Evolutionary conservation across 2,113 vertebrate species (phyloP).

Genomic region (Nesogale talazaci): DNA sequence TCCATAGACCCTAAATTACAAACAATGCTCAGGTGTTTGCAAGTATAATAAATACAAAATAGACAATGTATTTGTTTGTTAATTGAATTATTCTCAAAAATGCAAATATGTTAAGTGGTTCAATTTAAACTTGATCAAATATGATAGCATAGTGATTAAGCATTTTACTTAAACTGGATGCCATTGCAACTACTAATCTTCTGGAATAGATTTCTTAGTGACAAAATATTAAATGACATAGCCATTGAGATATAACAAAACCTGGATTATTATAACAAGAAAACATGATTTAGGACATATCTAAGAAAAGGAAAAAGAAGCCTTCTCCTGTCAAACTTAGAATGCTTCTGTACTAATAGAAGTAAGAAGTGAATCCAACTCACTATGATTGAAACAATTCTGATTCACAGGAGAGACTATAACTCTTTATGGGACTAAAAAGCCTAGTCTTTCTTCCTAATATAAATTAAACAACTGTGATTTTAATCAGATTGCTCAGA

Average conservation of each 20-base stretch:
- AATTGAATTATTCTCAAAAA: neutral
- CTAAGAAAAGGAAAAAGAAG: neutral
- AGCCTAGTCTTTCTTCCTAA: too few relatives aligned
- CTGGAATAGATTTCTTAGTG: neutral
- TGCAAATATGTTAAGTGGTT: slow-evolving; percentile 20
- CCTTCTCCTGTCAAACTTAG: neutral
- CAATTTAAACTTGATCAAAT: neutral
- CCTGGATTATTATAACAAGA: neutral
- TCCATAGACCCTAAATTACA: neutral
- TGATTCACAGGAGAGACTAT: too few relatives aligned
- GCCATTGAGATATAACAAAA: neutral
- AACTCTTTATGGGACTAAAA: too few relatives aligned
- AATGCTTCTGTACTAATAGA: neutral
- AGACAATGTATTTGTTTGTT: neutral
- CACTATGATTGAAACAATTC: too few relatives aligned
- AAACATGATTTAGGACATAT: neutral
- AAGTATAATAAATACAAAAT: slow-evolving; percentile 1
- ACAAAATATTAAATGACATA: slow-evolving; percentile 17
- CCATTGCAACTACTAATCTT: neutral
- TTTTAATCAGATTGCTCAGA: neutral
- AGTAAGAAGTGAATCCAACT: too few relatives aligned
- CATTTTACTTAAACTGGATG: slow-evolving; percentile 36
- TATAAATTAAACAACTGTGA: neutral
- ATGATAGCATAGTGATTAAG: neutral
- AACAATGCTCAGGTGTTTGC: neutral